These are phyloP conservation scores for Labeo rohita DNA, from an alignment of 2,113 vertebrate species.

Conservation along the genomic window DNA sequence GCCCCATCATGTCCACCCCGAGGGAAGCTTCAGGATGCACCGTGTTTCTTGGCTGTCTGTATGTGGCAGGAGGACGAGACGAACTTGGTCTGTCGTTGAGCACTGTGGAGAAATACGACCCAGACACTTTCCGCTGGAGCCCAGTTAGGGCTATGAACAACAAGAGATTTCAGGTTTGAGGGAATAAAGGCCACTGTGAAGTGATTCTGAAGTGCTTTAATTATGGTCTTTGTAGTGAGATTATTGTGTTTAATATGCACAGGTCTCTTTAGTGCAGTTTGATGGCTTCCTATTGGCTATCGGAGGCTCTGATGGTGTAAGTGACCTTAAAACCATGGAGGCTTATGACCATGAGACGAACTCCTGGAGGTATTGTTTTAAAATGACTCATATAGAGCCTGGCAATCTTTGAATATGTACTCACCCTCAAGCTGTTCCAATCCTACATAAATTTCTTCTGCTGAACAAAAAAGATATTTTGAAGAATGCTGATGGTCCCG, in stretches of 20 bases:
- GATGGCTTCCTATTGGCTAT: conserved; percentile 59
- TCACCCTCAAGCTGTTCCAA: not conserved
- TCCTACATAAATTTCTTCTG: not conserved
- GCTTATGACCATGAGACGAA: conserved; percentile 62
- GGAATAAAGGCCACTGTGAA: not conserved
- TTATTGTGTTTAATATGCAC: not conserved
- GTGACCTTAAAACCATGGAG: conserved; percentile 59
- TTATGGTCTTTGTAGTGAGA: not conserved
- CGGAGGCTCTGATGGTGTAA: conserved; percentile 58
- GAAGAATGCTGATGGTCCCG: not conserved
- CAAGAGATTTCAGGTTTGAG: conserved; percentile 49
- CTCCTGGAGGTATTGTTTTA: conserved; percentile 57
- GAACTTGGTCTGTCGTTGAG: conserved; percentile 56
- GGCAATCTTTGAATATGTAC: not conserved
- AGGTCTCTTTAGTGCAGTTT: conserved; percentile 58
- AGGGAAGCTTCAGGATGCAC: conserved; percentile 57
- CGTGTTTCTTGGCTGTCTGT: conserved; percentile 54
- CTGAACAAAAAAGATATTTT: not conserved
- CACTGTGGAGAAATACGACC: conserved; percentile 58
- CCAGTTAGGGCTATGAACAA: conserved; percentile 57
- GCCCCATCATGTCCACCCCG: conserved; percentile 43
- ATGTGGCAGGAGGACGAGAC: conserved; percentile 59
- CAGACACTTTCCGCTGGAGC: conserved; percentile 51
- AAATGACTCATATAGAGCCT: not conserved
- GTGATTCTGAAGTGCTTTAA: not conserved